Evolutionary conservation across 2,797 vertebrate species (phyloP), one percentile per base, ranked within the genome.

Genomic region (Aratinga solstitialis): DNA sequence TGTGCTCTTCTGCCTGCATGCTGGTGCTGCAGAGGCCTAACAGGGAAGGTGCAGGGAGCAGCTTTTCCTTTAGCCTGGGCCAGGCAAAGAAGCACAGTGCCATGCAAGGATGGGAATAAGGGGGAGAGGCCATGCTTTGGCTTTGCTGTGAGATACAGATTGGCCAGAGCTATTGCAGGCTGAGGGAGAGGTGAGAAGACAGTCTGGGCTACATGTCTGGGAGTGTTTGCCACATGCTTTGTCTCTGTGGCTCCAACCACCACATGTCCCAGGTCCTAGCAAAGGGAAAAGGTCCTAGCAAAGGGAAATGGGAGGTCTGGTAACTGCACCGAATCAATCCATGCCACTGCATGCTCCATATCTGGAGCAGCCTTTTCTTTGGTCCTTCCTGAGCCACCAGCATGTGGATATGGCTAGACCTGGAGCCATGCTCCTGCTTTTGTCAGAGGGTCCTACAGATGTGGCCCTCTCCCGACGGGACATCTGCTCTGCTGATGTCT

Each of bases 241-340:
- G 62, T 84, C 40, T 23, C 16, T 53, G 23, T 93, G 59, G 47
- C 63, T 94, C 32, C 50, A 54, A 50, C 23, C 24, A 61, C 48
- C 65, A n/a, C 2, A 0, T 72, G 45, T 61, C 71, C 5, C 48
- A 43, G 50, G 42, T 24, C 24, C 27, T 50, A 56, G 73, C 45
- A 73, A 82, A 76, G 22, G 32, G 53, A 87, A 77, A 11, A 48
- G 50, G 42, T 27, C 24, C 27, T 48, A 56, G 73, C 45, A 73
- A 82, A 76, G 22, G 32, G 53, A 87, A 74, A 11, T 34, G 13
- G 23, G 42, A 79, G 29, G 11, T 92, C 29, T 43, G 17, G 29
- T 50, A 48, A 22, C 11, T 63, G 29, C 18, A 15, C 17, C 0
- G 0, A 36, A 30, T 34, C 11, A 8, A 11, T 54, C 36, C 1